Base-by-base conservation (phyloP, 2,113 vertebrate species). In the Empidonax alnorum region DNA sequence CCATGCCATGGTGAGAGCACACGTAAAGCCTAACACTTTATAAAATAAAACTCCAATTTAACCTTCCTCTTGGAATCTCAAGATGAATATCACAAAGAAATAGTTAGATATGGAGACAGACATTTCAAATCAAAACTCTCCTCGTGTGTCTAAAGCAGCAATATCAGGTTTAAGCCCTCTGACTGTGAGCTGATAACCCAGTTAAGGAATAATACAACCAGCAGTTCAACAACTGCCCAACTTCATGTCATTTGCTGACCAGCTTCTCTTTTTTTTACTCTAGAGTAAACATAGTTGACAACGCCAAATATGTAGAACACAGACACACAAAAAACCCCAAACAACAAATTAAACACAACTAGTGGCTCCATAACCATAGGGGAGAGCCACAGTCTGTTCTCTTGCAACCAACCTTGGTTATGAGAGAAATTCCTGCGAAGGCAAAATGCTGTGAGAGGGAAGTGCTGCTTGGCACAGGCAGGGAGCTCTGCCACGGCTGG, bases 111-210 rank as follows among this genome's bases (percentile, higher is more conserved):
- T 27, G 41, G 30, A 89, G 83, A 82, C 30, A 39, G 7, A 39
- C 69, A 13, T 46, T 77, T 82, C n/a, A 93, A 95, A 95, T 68
- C 47, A 66, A 90, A 95, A 95, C 52, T 83, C 30, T 81, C 33
- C 76, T 68, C 5, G 4, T 58, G 39, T 56, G 41, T 84, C n/a
- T 42, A 18, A 35, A 18, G 69, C n/a, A 71, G 63, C 30, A 93
- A 81, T 80, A 61, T 49, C 27, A 33, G 7, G 28, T 77, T 94
- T 82, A 62, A 82, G n/a, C 41, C 47, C 61, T 81, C 73, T 69
- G 66, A 80, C 69, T 20, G n/a, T 35, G 74, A 90, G 71, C 62
- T 63, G 89, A 68, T 89, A 85, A 71, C 27, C 33, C 68, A 42
- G 69, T 65, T 71, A 89, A 80, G 83, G 68, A 44, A 62, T 5